These are phyloP conservation scores for Philereme vetulata DNA, from an alignment of 2,888 invertebrate species.

Conservation along the genomic window DNA sequence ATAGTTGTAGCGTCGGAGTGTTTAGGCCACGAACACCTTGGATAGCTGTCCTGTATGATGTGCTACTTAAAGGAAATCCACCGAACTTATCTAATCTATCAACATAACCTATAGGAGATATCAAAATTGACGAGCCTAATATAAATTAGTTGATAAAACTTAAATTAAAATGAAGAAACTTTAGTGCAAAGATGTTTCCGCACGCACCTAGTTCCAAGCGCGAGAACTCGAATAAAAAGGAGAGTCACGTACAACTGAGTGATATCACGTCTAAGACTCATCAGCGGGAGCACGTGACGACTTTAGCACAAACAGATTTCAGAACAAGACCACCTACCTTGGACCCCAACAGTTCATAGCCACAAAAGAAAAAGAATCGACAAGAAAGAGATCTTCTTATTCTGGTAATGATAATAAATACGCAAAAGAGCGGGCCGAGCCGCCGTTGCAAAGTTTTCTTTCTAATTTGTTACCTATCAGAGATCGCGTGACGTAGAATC, in stretches of 20 bases:
- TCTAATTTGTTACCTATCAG: conserved; percentile 81
- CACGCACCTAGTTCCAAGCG: conserved; percentile 54
- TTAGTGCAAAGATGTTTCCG: conserved; percentile 10
- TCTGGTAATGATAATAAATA: conserved; percentile 73
- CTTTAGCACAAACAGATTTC: conserved; percentile 82
- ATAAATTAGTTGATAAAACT: too few species aligned
- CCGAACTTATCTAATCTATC: too few species aligned
- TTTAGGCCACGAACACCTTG: too few species aligned
- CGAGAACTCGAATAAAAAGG: conserved; percentile 69
- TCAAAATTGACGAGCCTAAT: too few species aligned
- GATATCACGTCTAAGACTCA: conserved; percentile 83
- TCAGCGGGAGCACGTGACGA: conserved; percentile 82
- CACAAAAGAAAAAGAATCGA: conserved; percentile 47
- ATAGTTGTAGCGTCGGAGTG: too few species aligned
- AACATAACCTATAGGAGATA: too few species aligned
- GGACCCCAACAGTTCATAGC: conserved; percentile 51
- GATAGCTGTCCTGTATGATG: too few species aligned
- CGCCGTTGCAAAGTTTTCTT: conserved; percentile 71
- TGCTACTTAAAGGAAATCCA: too few species aligned
- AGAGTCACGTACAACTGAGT: conserved; percentile 80
- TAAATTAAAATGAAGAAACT: too few species aligned
- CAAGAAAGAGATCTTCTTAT: conserved; percentile 53
- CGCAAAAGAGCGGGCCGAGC: conserved; percentile 72
- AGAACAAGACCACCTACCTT: conserved; percentile 63
- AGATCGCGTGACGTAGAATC: conserved; percentile 76